A percentile compares a stretch with the other conserved stretches of the same genome.
Conservation (phyloP, 2,797 vertebrate species). For the Anguilla pacifica region DNA sequence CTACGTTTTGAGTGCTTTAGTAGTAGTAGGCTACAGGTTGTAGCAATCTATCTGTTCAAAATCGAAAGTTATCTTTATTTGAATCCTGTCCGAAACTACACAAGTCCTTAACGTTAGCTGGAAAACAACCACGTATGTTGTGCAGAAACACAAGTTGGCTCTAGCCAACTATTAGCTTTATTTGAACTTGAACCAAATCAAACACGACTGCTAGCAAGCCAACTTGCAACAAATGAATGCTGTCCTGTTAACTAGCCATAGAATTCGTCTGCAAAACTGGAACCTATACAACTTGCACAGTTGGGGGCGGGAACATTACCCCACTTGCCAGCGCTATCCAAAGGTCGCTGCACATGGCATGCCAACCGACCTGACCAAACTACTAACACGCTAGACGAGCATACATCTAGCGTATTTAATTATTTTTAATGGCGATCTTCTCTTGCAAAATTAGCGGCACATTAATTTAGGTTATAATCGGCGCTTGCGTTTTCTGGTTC, state of each 20-base stretch:
- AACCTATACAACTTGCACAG: neutral
- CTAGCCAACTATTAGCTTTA: neutral
- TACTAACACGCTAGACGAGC: neutral
- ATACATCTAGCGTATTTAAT: neutral
- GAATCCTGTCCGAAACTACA: neutral
- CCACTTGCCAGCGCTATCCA: neutral
- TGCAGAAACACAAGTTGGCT: neutral
- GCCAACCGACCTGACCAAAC: neutral
- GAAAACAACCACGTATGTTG: neutral
- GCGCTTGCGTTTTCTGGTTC: neutral
- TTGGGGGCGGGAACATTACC: neutral
- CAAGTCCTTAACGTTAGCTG: neutral
- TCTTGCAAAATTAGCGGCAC: neutral
- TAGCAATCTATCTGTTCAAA: neutral
- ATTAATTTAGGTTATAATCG: neutral
- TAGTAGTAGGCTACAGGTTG: neutral
- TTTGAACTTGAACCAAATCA: no score
- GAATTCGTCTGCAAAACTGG: neutral
- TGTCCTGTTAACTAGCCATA: neutral
- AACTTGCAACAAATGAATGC: neutral
- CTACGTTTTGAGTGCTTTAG: neutral
- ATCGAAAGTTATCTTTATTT: neutral
- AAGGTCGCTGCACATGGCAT: conserved; percentile 10
- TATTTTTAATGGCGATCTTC: neutral
- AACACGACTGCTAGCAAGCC: no score